Base-by-base conservation (phyloP, 2,888 invertebrate genomes). In the Crossocerus cetratus region DNA sequence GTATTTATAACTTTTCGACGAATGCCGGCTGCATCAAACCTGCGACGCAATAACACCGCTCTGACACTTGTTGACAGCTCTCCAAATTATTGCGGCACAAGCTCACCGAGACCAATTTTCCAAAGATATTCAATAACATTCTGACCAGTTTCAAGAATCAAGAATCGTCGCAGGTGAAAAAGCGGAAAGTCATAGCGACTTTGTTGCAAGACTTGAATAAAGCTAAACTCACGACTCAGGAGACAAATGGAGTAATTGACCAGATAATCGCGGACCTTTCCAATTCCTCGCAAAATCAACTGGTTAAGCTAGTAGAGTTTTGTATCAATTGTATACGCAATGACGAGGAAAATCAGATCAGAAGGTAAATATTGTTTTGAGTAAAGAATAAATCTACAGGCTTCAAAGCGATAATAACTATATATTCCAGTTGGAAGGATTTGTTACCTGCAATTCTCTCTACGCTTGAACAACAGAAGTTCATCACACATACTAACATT, bases 401-500 rank as follows among this genome's bases (percentile, higher is more conserved):
- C 8, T 8, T 32, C 3, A 32, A 32, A 5, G 11, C 8, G 32
- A 32, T 32, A 8, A 32, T 32, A 18, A 13, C 8, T 53, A 2
- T 21, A 60, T 60, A 21, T 74, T 72, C 49, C 81, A 94, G 94
- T 78, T 95, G 95, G 95, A 93, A 93, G 78, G 94, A 94, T 77
- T 85, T 95, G 0, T 86, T 95, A 2, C 95, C 95, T 16, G 92
- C 93, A 73, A 89, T 94, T 70, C 83, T 94, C 53, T 92, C 92
- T 83, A 89, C 92, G 0, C 78, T 95, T 43, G 90, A 91, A 4
- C 91, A 92, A 18, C 90, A 92, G 69, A 92, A 92, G 68, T 89
- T 85, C 13, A 87, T 95, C 2, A 92, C 91, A 72, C 91, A 93
- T 83, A 92, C 92, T 81, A 93, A 93, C 20, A 89, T 91, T 0